phyloP scores from a whole-genome alignment of 2,113 vertebrate species.

The Sylvilagus bachmani region DNA sequence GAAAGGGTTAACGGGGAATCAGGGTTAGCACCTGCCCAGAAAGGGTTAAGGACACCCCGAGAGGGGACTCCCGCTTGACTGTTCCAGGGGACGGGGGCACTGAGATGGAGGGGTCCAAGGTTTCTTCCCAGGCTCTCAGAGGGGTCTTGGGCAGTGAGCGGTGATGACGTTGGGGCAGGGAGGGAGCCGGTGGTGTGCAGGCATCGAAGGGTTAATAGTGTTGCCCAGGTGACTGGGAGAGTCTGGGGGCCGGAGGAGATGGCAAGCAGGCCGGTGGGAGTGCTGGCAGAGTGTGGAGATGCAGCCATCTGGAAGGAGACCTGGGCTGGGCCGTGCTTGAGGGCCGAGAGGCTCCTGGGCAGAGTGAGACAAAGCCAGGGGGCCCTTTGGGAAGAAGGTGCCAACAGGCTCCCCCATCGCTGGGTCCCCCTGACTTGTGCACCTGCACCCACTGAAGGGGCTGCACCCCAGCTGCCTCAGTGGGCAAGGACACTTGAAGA shows the following conservation, averaged over 20 bases:
- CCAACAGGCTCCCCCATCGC: background rate
- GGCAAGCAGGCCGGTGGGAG: background rate
- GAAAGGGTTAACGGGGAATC: slow-evolving; percentile 65
- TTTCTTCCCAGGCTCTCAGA: background rate
- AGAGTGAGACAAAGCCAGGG: background rate
- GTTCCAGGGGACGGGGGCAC: background rate
- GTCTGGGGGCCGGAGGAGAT: background rate
- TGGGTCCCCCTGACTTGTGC: background rate
- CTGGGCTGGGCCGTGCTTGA: background rate
- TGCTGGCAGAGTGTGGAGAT: background rate
- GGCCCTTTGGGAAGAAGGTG: background rate
- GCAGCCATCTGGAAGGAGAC: background rate
- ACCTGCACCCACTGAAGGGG: background rate
- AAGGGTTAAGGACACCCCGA: background rate
- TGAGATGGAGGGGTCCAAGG: background rate
- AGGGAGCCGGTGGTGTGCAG: background rate
- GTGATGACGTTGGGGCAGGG: background rate
- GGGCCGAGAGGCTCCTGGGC: background rate
- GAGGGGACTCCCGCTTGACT: background rate
- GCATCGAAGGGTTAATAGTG: background rate
- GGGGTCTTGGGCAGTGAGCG: background rate
- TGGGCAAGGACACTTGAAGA: slow-evolving; percentile 83
- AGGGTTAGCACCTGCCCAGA: background rate
- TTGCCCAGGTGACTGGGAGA: background rate
- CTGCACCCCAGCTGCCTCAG: slow-evolving; percentile 14